A percentile compares a stretch with the other conserved stretches of the same genome.
Conservation (phyloP, 2,797 vertebrate genomes). For the Poecile montanus region DNA sequence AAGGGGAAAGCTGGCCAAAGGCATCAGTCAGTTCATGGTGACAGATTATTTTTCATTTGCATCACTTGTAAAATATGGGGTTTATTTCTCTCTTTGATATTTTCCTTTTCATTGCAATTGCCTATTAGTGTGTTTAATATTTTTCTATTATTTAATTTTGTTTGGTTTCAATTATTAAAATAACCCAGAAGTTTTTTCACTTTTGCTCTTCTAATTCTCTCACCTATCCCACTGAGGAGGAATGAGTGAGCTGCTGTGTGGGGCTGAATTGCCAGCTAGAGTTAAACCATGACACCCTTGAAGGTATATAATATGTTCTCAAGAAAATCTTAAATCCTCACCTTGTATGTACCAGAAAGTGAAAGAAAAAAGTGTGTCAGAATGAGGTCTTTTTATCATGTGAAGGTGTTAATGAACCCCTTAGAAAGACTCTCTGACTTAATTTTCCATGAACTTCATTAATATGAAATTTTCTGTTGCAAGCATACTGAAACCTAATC, state of each 20-base stretch:
- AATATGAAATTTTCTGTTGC: neutral
- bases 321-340: neutral
- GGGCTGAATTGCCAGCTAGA: neutral
- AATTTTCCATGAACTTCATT: conserved; percentile 5
- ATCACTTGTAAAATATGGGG: neutral
- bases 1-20: neutral
- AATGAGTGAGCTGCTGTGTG: neutral
- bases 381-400: neutral
- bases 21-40: neutral
- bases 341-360: neutral
- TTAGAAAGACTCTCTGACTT: neutral
- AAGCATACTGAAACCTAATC: neutral
- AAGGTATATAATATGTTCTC: neutral
- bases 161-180: neutral
- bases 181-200: neutral
- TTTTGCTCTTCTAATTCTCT: neutral
- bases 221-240: too few relatives aligned
- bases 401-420: neutral
- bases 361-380: neutral
- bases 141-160: neutral
- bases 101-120: neutral
- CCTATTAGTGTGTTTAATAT: neutral
- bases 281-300: neutral
- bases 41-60: neutral
- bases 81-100: neutral